Percentiles rank a stretch among this genome's conserved stretches.
Evolutionary conservation across 2,888 invertebrate genomes (phyloP).

Genomic region (Tipula confusa): DNA sequence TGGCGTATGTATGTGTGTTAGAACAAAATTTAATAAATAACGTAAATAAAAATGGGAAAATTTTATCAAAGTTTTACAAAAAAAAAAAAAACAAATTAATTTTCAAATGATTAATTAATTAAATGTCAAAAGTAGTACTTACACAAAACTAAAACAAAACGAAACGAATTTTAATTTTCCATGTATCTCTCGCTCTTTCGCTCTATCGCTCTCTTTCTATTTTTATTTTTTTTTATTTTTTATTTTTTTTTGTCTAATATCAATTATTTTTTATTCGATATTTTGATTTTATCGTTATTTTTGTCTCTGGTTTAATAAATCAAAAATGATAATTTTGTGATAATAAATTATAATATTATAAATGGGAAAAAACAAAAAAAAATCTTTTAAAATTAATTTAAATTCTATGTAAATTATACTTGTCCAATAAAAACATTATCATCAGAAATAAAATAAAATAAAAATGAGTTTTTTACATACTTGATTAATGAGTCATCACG

Average conservation of each 20-base stretch:
- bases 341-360: neutral
- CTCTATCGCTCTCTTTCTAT: too few relatives aligned
- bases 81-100: neutral
- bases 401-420: neutral
- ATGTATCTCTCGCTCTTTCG: too few relatives aligned
- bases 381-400: neutral
- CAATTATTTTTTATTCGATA: neutral
- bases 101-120: neutral
- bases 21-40: neutral
- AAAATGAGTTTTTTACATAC: neutral
- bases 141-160: neutral
- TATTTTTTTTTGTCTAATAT: neutral
- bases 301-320: neutral
- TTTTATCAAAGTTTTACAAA: neutral
- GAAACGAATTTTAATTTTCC: neutral
- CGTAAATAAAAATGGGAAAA: neutral
- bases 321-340: neutral
- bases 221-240: too few relatives aligned
- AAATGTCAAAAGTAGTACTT: neutral
- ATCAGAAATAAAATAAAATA: neutral
- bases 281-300: neutral
- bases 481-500: too few relatives aligned
- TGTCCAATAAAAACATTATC: constrained; percentile 4
- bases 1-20: neutral
- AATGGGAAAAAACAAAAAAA: neutral